phyloP scores from a whole-genome alignment of 1,140 invertebrate species.

The Papilio machaon region DNA sequence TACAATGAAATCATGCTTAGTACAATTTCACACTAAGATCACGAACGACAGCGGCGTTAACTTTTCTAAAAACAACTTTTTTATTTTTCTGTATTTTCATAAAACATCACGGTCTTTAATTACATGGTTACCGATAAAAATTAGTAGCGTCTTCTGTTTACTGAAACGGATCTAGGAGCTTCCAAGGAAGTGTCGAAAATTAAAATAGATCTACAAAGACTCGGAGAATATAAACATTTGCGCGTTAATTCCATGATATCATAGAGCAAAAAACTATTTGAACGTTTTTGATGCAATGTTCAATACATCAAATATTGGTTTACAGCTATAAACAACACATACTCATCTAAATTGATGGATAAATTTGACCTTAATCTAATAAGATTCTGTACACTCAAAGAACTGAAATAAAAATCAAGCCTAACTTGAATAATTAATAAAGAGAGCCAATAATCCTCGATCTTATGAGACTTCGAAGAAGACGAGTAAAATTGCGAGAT shows the following conservation, averaged over 20 bases:
- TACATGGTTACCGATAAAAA: neutral
- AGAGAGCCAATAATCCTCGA: neutral
- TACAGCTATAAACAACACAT: neutral
- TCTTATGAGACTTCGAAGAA: neutral
- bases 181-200: slow-evolving; percentile 22
- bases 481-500: neutral
- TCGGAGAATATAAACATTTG: slow-evolving; percentile 32
- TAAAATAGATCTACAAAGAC: slow-evolving; percentile 35
- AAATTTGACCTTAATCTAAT: neutral
- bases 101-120: neutral
- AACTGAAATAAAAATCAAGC: neutral
- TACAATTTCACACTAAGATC: neutral
- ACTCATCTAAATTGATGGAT: neutral
- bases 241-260: slow-evolving; percentile 22
- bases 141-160: neutral
- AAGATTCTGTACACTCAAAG: neutral
- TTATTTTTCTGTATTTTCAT: neutral
- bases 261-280: slow-evolving; percentile 16
- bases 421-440: neutral
- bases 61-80: neutral
- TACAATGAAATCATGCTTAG: neutral
- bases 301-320: slow-evolving; percentile 12
- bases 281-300: slow-evolving; percentile 5
- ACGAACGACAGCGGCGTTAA: neutral
- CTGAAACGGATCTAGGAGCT: slow-evolving; percentile 18